Percentiles rank a stretch among this genome's conserved stretches.
Conservation (phyloP, 37 sponge, comb jelly and placozoan genomes). For the Amphimedon queenslandica region DNA sequence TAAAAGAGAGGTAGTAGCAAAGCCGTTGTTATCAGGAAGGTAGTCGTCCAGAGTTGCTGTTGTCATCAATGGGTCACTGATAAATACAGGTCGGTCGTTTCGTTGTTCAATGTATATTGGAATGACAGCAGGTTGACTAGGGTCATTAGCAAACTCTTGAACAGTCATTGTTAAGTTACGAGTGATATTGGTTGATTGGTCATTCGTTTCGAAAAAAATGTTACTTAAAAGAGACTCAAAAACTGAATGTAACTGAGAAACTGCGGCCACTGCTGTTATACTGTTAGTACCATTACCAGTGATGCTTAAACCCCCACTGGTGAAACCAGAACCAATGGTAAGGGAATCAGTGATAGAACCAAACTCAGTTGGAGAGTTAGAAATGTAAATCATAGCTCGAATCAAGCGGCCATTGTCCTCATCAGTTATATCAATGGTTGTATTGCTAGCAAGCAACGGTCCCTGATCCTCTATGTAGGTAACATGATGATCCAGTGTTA, state of each 20-base stretch:
- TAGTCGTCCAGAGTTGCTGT: conserved; percentile 20
- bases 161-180: conserved; percentile 31
- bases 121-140: conserved; percentile 22
- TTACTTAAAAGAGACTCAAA: conserved; percentile 28
- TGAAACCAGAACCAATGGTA: conserved; percentile 3
- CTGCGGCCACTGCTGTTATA: conserved; percentile 16
- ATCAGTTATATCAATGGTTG: conserved; percentile 31
- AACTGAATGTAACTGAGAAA: neutral
- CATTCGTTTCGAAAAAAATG: conserved; percentile 19
- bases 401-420: conserved; percentile 38
- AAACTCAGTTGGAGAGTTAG: neutral
- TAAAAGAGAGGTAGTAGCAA: conserved; percentile 33
- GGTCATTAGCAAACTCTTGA: conserved; percentile 18
- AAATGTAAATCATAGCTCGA: conserved; percentile 7
- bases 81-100: conserved; percentile 39
- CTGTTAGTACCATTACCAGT: conserved; percentile 22
- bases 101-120: conserved; percentile 11
- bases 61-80: neutral
- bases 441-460: conserved; percentile 12
- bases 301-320: conserved; percentile 12
- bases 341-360: conserved; percentile 7
- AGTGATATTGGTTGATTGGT: conserved; percentile 16
- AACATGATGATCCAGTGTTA: conserved; percentile 20
- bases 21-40: conserved; percentile 45
- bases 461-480: conserved; percentile 27